Base-by-base conservation (phyloP, 2,888 invertebrate species). In the Pristionchus entomophagus region DNA sequence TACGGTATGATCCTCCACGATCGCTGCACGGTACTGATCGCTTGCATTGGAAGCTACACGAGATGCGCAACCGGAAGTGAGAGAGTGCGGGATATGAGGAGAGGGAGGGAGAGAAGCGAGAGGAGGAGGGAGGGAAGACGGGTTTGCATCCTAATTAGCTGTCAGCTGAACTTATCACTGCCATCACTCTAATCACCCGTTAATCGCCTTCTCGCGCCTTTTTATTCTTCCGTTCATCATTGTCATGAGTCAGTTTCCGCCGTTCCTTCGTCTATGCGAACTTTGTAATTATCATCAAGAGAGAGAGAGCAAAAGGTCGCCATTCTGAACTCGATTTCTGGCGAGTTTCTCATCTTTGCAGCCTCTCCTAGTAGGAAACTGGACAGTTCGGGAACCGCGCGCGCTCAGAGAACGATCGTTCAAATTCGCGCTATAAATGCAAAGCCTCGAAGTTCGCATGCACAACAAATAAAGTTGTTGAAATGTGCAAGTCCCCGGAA, bases 141-240 rank as follows among this genome's bases (percentile, higher is more conserved):
- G 78, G 49, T 53, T 78, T 78, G 29, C 51, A 51, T 45, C 73
- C 41, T 73, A 73, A 73, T 73, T 73, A 73, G 41, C 73, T 45
- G 73, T 73, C 73, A 73, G 73, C 73, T 73, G 73, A 73, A 73
- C 73, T 73, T 41, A 45, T 73, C 73, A 41, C n/a, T 32, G 26
- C 65, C 35, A 69, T 73, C 73, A 19, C 69, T 73, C 41, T 65
- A 35, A 26, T 73, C 73, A 10, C 26, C n/a, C 45, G 19, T 73
- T 73, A 22, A 22, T 45, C 73, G n/a, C 41, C 26, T 41, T 41
- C 41, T 17, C 29, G 10, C 32, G 29, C 65, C 65, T 73, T 73
- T 73, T 41, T n/a, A n/a, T n/a, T 73, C 41, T 41, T 32, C 4
- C 19, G 65, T 65, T 41, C 22, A 22, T 73, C 38, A 38, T 10